These are phyloP conservation scores for Amphiprion percula DNA, from an alignment of 2,113 vertebrate species.

Conservation along the genomic window DNA sequence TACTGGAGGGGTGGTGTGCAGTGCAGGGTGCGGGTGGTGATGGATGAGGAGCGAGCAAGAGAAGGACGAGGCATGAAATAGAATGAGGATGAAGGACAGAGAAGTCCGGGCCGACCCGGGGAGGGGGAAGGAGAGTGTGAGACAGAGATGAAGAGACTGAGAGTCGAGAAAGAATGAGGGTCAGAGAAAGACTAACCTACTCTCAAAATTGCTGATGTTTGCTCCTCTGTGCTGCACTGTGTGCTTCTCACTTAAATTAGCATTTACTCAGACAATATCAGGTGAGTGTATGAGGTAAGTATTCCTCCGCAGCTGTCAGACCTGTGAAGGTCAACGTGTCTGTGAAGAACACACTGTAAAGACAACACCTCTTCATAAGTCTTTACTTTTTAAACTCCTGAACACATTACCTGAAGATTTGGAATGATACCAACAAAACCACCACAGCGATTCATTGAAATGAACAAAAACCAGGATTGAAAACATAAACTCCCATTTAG, in stretches of 20 bases:
- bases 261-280: slow-evolving; percentile 70
- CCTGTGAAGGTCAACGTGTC: slow-evolving; percentile 45
- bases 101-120: slow-evolving; percentile 62
- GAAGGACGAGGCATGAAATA: slow-evolving; percentile 83
- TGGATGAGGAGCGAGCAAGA: slow-evolving; percentile 76
- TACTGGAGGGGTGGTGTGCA: slow-evolving; percentile 20
- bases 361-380: slow-evolving; percentile 5
- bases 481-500: not conserved
- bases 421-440: not conserved
- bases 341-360: slow-evolving; percentile 15
- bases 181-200: slow-evolving; percentile 77
- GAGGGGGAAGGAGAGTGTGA: slow-evolving; percentile 63
- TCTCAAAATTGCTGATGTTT: slow-evolving; percentile 79
- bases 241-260: slow-evolving; percentile 62
- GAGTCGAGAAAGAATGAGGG: slow-evolving; percentile 75
- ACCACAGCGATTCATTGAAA: not conserved
- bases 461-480: not conserved
- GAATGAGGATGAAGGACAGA: slow-evolving; percentile 83
- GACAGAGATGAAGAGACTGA: slow-evolving; percentile 80
- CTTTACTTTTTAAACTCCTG: not conserved
- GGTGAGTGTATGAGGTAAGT: slow-evolving; percentile 52
- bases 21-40: slow-evolving; percentile 63
- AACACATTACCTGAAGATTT: not conserved
- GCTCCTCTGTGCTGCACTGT: slow-evolving; percentile 49
- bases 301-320: slow-evolving; percentile 45